Base-by-base conservation (phyloP, 2,888 invertebrate genomes). In the Pterobdella sp. region DNA sequence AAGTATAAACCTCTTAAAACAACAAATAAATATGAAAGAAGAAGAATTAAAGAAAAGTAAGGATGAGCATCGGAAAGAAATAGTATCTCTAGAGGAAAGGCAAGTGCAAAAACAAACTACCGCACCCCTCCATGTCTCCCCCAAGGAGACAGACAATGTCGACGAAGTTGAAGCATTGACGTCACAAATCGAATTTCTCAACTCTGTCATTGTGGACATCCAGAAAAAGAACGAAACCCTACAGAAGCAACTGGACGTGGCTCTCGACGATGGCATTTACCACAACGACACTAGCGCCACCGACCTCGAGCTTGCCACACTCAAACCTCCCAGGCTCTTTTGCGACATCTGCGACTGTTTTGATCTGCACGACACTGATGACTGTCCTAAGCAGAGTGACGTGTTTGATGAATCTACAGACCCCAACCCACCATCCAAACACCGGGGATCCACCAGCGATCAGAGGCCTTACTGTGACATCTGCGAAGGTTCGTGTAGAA, bases 311-410 rank as follows among this genome's bases (percentile, higher is more conserved):
- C 18, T 42, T 18, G 10, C 18, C 42, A 42, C 7, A 29, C 42
- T 34, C 18, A 68, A 14, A 22, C 22, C 92, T 1, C 92, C 92
- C 63, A 89, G 96, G 34, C 85, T 91, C 81, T 96, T 93, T 87
- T 97, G 96, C 87, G 96, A 97, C 87, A 96, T 95, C 80, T 97
- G 96, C 84, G 96, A 96, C 86, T 88, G 89, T 83, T 97, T 96
- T 86, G 96, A 97, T 86, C 87, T 90, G 73, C 97, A 97, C 83
- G 95, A 97, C 84, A 97, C 96, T 0, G 96, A 96, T 84, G 96
- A 97, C 82, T 97, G 96, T 82, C 94, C 95, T 42, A 86, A 88
- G 67, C 95, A 95, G 85, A n/a, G 60, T 14, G 68, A 96, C 82
- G 94, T 95, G 42, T 86, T 88, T 66, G 94, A 95, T 85, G 88